These are phyloP conservation scores for Drosophila kikkawai DNA, from an alignment of 1,140 invertebrate species.

Conservation along the genomic window DNA sequence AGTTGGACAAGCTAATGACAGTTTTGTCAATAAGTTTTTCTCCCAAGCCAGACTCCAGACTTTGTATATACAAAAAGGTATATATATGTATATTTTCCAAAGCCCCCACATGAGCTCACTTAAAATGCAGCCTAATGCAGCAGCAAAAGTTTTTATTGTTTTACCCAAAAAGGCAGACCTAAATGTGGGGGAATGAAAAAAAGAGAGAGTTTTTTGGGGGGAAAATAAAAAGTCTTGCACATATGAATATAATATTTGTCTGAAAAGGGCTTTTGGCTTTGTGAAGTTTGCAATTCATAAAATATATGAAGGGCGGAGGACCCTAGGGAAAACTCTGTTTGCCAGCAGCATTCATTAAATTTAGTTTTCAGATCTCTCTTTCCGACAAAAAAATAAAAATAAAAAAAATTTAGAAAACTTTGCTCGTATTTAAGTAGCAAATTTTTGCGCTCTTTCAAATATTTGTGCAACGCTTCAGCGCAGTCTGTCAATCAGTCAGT, in stretches of 20 bases:
- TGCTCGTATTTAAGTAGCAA: conserved; percentile 76
- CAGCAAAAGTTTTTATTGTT: conserved; percentile 73
- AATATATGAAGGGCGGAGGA: conserved; percentile 28
- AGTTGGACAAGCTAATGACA: conserved; percentile 78
- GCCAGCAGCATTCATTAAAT: conserved; percentile 70
- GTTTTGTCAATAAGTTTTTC: conserved; percentile 80
- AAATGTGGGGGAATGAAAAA: background rate
- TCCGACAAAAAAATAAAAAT: background rate
- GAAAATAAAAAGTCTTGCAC: conserved; percentile 43
- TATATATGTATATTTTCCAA: background rate
- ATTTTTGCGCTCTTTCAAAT: conserved; percentile 76
- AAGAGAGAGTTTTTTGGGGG: background rate
- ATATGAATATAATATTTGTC: conserved; percentile 60
- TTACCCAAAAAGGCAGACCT: conserved; percentile 36
- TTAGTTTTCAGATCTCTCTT: conserved; percentile 64
- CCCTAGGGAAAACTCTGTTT: conserved; percentile 25
- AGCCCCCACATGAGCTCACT: conserved; percentile 35
- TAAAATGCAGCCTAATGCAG: conserved; percentile 70
- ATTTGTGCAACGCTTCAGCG: conserved; percentile 75
- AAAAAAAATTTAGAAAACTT: conserved; percentile 21
- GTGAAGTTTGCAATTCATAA: conserved; percentile 56
- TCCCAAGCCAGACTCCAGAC: conserved; percentile 20
- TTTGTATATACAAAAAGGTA: background rate
- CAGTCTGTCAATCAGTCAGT: conserved; percentile 53
- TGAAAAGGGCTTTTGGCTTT: conserved; percentile 59